phyloP scores from a whole-genome alignment of 2,113 vertebrate species.

The Stigmatopora nigra region DNA sequence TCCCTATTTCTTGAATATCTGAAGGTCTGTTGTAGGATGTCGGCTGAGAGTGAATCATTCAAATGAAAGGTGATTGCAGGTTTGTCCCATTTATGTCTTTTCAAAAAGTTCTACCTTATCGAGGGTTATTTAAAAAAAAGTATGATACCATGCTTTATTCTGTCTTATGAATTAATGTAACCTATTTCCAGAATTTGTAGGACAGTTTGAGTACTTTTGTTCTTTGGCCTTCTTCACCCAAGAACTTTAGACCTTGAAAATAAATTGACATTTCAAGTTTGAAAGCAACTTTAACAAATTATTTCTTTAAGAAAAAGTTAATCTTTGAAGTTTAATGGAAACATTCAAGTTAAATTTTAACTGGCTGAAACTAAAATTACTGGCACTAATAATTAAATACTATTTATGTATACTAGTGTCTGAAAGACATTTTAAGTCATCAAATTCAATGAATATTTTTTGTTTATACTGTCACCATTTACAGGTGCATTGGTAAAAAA shows the following conservation, averaged over 20 bases:
- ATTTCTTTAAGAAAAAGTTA: background rate
- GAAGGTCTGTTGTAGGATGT: constrained; percentile 7
- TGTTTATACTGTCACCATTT: too few relatives aligned
- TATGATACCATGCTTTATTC: background rate
- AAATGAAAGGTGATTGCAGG: background rate
- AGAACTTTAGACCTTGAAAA: background rate
- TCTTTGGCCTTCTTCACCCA: background rate
- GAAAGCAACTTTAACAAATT: background rate
- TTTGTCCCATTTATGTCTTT: constrained; percentile 11
- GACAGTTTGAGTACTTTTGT: background rate
- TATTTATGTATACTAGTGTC: too few relatives aligned
- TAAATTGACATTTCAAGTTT: background rate
- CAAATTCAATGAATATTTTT: too few relatives aligned
- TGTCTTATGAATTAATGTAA: constrained; percentile 6
- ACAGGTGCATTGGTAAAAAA: too few relatives aligned
- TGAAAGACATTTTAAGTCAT: too few relatives aligned
- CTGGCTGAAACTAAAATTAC: too few relatives aligned
- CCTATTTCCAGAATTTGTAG: constrained; percentile 2
- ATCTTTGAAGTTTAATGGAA: background rate
- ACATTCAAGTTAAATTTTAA: background rate
- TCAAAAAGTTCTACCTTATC: constrained; percentile 5
- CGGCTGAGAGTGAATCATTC: constrained; percentile 1
- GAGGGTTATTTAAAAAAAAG: background rate
- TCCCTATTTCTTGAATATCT: constrained; percentile 8
- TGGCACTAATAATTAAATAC: too few relatives aligned